A percentile compares a stretch with the other conserved stretches of the same genome.
Evolutionary conservation across 2,113 vertebrate species (phyloP).

Genomic region (Stercorarius parasiticus): DNA sequence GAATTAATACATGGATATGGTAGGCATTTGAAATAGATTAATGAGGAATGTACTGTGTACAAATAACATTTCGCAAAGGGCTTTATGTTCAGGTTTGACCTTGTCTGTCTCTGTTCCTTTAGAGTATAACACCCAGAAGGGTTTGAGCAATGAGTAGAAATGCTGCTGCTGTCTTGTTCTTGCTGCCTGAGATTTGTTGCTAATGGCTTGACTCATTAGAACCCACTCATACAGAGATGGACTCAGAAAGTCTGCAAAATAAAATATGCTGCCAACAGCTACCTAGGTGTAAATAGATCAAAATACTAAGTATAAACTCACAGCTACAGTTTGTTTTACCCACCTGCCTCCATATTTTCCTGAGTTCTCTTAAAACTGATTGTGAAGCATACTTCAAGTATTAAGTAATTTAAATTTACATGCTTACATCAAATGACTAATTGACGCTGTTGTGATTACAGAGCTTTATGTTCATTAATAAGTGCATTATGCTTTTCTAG

Average conservation of each 20-base stretch:
- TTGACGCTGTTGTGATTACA: neutral
- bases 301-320: neutral
- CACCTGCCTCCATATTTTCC: neutral
- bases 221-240: neutral
- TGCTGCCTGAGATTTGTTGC: neutral
- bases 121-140: neutral
- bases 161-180: neutral
- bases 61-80: constrained; percentile 15
- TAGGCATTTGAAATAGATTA: constrained; percentile 14
- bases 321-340: neutral
- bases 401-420: neutral
- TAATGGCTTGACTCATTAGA: constrained; percentile 37
- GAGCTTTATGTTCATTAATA: neutral
- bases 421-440: neutral
- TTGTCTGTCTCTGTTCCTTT: constrained; percentile 38
- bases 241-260: neutral
- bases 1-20: neutral
- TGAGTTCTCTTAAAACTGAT: neutral
- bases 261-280: neutral
- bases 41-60: neutral
- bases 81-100: constrained; percentile 3
- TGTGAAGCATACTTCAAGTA: neutral
- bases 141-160: constrained; percentile 3
- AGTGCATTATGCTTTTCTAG: neutral
- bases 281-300: neutral